Evolutionary conservation across 2,888 invertebrate species (phyloP), one percentile per base, ranked within the genome.

Genomic region (Chironomus tentans): DNA sequence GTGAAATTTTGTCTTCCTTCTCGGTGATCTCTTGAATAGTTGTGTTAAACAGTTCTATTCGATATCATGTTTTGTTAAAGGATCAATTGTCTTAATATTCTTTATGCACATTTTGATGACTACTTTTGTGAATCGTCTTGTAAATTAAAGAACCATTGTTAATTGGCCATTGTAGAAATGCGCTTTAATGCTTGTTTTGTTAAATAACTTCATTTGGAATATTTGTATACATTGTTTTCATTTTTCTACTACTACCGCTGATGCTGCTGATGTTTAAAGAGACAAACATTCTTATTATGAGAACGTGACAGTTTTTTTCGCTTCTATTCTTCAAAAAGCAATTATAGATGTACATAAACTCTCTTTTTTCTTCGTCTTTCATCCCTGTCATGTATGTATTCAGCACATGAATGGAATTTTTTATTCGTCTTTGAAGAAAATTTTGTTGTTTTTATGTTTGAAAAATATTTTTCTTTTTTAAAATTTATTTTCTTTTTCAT

Each of bases 261-360:
- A 10, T 38, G 56, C 56, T 4, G n/a, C 56, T 56, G 18, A 56
- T 15, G 18, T 56, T 56, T 56, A 56, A 56, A 56, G 56, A 56
- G 56, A 56, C 56, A 56, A 56, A 70, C 50, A 70, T 70, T 50
- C 70, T 70, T 50, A 50, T 70, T 50, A 47, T 24, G 22, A 70
- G 47, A 48, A 70, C 70, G 70, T 70, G 70, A 70, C 70, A 50
- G 70, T 12, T 68, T 68, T 68, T 15, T 68, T 56, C 56, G 56
- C 15, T 56, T 18, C 56, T 18, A 56, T 56, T 56, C 56, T 56
- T 56, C 56, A 56, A 56, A 70, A 70, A 70, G 48, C 70, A 70
- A 70, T 70, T 70, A 70, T 70, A 50, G 70, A 70, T 56, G 56
- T 56, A 56, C 56, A 56, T 56, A 56, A 56, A 56, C 56, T 56